Conservation (phyloP, 2,113 vertebrate genomes). For the Calyptomena viridis region DNA sequence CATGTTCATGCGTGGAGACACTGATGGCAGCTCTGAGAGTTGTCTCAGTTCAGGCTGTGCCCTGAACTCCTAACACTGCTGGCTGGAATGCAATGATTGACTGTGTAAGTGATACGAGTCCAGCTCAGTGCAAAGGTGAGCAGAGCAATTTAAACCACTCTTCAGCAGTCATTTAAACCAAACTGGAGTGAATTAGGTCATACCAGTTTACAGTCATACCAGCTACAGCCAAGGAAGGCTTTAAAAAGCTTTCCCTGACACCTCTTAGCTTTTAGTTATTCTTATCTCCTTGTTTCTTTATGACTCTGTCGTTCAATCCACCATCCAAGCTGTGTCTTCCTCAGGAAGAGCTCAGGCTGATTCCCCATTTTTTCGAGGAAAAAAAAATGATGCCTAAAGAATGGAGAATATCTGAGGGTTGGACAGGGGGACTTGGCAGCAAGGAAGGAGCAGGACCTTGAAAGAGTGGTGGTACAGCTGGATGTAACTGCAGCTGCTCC, state of each 20-base stretch:
- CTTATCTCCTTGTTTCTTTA: conserved; percentile 21
- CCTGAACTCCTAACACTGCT: not conserved
- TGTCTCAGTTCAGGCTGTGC: not conserved
- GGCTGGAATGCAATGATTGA: not conserved
- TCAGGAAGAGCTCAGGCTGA: not conserved
- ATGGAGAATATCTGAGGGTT: not conserved
- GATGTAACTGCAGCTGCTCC: not conserved
- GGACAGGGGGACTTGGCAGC: not conserved
- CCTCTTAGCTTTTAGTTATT: not conserved
- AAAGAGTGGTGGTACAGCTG: not conserved
- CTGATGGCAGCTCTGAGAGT: not conserved
- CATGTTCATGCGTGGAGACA: fast-evolving
- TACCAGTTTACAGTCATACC: not conserved
- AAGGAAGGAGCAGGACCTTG: not conserved
- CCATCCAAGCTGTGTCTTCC: not conserved
- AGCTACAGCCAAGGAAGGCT: not conserved
- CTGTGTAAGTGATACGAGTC: not conserved
- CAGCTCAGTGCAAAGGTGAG: not conserved
- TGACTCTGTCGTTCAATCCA: not conserved
- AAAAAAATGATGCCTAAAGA: not conserved
- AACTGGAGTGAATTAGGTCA: not conserved
- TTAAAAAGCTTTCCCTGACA: conserved; percentile 20
- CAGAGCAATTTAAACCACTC: not conserved
- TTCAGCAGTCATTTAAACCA: not conserved
- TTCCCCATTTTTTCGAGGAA: not conserved